Evolutionary conservation across 2,888 invertebrate genomes (phyloP), one percentile per base, ranked within the genome.

Genomic region (Cybosia mesomella): DNA sequence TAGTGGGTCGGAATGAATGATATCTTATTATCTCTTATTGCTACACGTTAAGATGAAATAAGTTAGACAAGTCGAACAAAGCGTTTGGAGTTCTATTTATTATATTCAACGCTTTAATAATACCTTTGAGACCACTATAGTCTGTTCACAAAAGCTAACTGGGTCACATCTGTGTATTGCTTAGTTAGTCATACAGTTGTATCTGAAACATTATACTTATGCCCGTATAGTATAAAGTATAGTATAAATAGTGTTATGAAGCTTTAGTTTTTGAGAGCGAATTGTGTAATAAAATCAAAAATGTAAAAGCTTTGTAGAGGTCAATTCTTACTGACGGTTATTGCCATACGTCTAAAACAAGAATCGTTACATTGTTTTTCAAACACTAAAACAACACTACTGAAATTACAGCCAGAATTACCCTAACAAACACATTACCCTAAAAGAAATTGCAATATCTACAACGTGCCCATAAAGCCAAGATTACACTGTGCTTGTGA

Each of bases 71-170:
- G 55, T 15, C 15, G 9, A 24, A 55, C 55, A 55, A 24, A 55
- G 55, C 55, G 4, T 15, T 55, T 28, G 55, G 7, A 55, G 8
- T 28, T 55, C 28, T 15, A 55, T 28, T 55, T 55, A 55, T 28
- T 28, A 7, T 53, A 53, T 53, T 15, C 24, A 1, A 55, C 15
- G 24, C 24, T 11, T 15, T 55, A 9, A 43, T 61, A 24, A 18
- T 49, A 11, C 21, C 13, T 36, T 13, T 36, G 34, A 5, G 36
- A 36, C 21, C 36, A 13, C 36, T 15, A 36, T 59, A 43, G 39
- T n/a, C 24, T 21, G 11, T 43, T 28, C 43, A 61, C 11, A 32
- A 61, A 49, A 49, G n/a, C 28, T 61, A 43, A 43, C 34, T 59
- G 15, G 36, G 43, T 49, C 43, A 61, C 28, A 61, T 28, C 43